These are phyloP conservation scores for Drosophila nigritarsus DNA, from an alignment of 2,888 invertebrate genomes.

Conservation along the genomic window DNA sequence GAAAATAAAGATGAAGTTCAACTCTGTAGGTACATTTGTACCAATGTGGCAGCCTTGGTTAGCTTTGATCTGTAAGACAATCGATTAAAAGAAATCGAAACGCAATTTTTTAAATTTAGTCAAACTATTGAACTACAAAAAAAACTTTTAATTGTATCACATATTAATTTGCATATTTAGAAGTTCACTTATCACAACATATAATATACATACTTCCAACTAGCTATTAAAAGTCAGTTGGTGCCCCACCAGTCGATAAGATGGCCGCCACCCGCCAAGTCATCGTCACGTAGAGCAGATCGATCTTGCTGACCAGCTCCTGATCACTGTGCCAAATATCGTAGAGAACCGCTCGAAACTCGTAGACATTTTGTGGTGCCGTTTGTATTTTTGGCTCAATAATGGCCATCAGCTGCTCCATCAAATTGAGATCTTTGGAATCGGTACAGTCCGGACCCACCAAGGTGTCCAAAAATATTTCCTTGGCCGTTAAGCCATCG, in stretches of 20 bases:
- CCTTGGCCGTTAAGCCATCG: slow-evolving; percentile 40
- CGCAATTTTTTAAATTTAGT: background rate
- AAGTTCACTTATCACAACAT: background rate
- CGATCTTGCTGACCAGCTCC: slow-evolving; percentile 56
- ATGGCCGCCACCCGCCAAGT: slow-evolving; percentile 52
- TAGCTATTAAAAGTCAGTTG: slow-evolving; percentile 31
- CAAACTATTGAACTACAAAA: background rate
- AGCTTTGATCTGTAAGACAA: background rate
- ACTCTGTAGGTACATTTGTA: background rate
- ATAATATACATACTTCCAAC: too few species aligned
- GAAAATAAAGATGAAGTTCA: background rate
- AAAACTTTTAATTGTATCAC: background rate
- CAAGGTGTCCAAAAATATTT: slow-evolving; percentile 64
- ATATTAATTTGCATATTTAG: background rate
- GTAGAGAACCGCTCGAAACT: slow-evolving; percentile 60
- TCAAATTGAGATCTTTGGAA: slow-evolving; percentile 58
- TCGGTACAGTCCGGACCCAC: slow-evolving; percentile 53
- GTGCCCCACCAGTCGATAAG: slow-evolving; percentile 48
- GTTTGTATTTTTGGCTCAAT: slow-evolving; percentile 56
- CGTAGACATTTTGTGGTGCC: slow-evolving; percentile 53
- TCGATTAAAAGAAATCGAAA: background rate
- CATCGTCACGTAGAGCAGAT: slow-evolving; percentile 66
- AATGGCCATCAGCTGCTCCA: slow-evolving; percentile 66
- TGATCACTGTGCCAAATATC: slow-evolving; percentile 70
- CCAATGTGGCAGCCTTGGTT: background rate